phyloP scores from a whole-genome alignment of 2,113 vertebrate genomes.

The Pelmatolapia mariae region DNA sequence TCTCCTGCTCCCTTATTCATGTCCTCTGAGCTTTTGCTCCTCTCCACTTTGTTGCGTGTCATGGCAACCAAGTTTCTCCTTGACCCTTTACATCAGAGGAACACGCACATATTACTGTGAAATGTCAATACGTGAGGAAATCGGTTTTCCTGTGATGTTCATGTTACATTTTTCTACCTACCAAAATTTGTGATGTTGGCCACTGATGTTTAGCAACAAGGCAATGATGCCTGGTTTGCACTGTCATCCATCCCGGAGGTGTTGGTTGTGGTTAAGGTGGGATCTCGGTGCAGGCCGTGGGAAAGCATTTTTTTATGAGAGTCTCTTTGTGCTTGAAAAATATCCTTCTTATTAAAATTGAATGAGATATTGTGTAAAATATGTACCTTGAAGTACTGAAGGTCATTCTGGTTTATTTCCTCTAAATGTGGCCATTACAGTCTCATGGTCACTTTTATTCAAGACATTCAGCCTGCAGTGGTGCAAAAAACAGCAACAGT shows the following conservation, averaged over 20 bases:
- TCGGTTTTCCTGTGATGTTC: not conserved
- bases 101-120: not conserved
- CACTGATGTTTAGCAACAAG: not conserved
- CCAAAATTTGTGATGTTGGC: not conserved
- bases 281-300: not conserved
- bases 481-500: not conserved
- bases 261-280: not conserved
- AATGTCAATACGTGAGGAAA: not conserved
- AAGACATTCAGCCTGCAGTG: not conserved
- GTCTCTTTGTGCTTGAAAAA: not conserved
- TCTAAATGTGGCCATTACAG: not conserved
- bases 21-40: conserved; percentile 57
- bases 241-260: not conserved
- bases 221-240: not conserved
- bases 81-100: conserved; percentile 32
- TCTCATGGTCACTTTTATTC: not conserved
- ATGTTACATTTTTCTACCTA: not conserved
- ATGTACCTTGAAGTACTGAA: not conserved
- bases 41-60: conserved; percentile 33
- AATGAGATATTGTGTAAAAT: not conserved
- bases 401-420: not conserved
- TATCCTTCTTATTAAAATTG: not conserved
- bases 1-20: conserved; percentile 59
- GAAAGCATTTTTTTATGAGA: not conserved
- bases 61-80: conserved; percentile 60